Evolutionary conservation across 2,888 invertebrate genomes (phyloP), one percentile per base, ranked within the genome.

Genomic region (Leucophora obtusa): DNA sequence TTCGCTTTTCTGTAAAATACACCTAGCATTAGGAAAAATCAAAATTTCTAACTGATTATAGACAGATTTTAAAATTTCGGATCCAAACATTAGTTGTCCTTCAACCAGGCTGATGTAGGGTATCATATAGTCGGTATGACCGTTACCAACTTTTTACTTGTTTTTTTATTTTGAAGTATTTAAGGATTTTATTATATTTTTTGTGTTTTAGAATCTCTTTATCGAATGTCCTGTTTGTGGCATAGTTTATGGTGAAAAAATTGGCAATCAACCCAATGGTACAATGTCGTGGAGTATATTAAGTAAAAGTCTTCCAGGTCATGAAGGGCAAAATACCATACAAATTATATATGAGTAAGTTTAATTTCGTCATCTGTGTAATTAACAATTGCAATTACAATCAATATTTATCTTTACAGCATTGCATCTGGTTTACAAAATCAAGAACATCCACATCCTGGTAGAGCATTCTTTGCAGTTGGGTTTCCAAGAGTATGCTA

Each of bases 211-310:
- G 86, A 93, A 93, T 88, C 91, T 95, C 84, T 95, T 95, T 89
- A 93, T 97, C 85, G 96, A 96, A 89, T 97, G 97, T 89, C 95
- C 95, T 3, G 94, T 95, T 24, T 97, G 97, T 90, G 96, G 96
- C 82, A 94, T 94, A 85, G 94, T 95, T 84, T 96, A 96, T 89
- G 96, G 96, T 0, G 94, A 95, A 91, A 93, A 93, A 81, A 91
- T 92, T 85, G 95, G 95, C 51, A 96, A 94, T 89, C 96, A 96
- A 91, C 96, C 97, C 1, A 92, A 93, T 24, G 96, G 96, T 76
- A 93, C 93, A 83, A 96, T 96, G 96, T 94, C 95, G 84, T 96
- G 95, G 95, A 93, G 93, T 65, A 91, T 94, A 82, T 92, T 95
- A 83, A 93, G 93, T 81, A 92, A 93, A 83, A 91, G 93, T 80